phyloP scores from a whole-genome alignment of 2,888 invertebrate genomes.

The Aporophyla nigra region DNA sequence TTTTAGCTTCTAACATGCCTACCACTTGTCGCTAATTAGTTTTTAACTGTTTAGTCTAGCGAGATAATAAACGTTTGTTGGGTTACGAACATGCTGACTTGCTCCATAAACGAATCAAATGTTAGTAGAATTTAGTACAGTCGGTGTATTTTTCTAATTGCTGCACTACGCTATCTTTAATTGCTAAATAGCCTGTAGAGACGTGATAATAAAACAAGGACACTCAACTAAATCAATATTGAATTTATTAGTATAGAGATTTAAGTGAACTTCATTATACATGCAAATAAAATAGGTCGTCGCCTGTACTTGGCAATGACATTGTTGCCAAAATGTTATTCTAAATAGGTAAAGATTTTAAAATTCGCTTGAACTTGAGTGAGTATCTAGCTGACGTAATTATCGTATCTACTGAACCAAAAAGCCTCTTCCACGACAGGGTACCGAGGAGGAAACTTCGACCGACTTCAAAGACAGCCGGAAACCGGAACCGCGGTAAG shows the following conservation, averaged over 20 bases:
- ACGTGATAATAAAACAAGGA: background rate
- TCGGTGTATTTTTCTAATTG: slow-evolving; percentile 20
- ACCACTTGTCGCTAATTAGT: slow-evolving; percentile 32
- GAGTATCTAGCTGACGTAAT: slow-evolving; percentile 59
- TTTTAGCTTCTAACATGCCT: slow-evolving; percentile 6
- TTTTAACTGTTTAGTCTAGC: slow-evolving; percentile 31
- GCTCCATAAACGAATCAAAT: slow-evolving; percentile 6
- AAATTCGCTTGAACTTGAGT: slow-evolving; percentile 8
- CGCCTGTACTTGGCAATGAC: slow-evolving; percentile 54
- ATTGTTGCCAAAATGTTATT: slow-evolving; percentile 46
- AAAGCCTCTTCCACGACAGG: slow-evolving; percentile 75
- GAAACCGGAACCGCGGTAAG: slow-evolving; percentile 90
- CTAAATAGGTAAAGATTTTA: slow-evolving; percentile 24
- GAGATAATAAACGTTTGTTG: slow-evolving; percentile 36
- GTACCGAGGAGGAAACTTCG: slow-evolving; percentile 83
- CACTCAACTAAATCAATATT: background rate
- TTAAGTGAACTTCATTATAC: slow-evolving; percentile 8
- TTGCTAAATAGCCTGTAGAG: background rate
- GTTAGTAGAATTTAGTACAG: background rate
- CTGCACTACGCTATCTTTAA: background rate
- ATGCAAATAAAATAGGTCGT: slow-evolving; percentile 50
- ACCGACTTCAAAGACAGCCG: slow-evolving; percentile 86
- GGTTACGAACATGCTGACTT: background rate
- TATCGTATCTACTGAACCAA: slow-evolving; percentile 73
- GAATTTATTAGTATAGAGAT: slow-evolving; percentile 18